A percentile compares a stretch with the other conserved stretches of the same genome.
These are phyloP conservation scores for Ibidorhyncha struthersii DNA, from an alignment of 2,113 vertebrate genomes.

Conservation along the genomic window DNA sequence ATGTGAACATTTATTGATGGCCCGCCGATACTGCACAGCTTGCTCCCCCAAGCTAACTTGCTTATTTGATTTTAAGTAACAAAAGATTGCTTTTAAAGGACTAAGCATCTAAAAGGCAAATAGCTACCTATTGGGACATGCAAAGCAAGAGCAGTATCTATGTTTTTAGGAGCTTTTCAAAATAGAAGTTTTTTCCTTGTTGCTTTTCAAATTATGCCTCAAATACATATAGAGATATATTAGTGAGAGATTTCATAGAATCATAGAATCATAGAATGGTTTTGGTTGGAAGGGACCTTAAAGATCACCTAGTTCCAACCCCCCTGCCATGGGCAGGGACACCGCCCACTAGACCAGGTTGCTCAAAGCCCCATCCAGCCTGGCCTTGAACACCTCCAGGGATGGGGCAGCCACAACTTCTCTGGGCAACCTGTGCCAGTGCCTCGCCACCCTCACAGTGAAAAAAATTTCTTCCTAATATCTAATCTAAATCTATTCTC, in stretches of 20 bases:
- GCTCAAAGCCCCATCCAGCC: no score
- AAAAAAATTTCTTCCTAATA: no score
- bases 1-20: not conserved
- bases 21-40: not conserved
- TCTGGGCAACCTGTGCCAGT: no score
- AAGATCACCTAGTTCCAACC: no score
- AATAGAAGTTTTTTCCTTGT: not conserved
- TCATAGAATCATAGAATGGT: no score
- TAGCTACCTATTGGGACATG: not conserved
- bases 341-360: no score
- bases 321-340: no score
- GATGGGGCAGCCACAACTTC: no score
- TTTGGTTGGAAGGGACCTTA: no score
- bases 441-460: no score
- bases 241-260: not conserved
- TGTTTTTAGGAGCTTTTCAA: not conserved
- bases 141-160: not conserved
- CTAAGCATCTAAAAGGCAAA: not conserved
- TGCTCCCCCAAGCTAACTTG: not conserved
- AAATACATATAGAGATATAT: not conserved
- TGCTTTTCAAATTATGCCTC: not conserved
- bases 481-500: no score
- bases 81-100: not conserved
- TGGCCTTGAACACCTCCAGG: no score
- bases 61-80: not conserved